Evolutionary conservation across 2,113 vertebrate species (phyloP), one percentile per base, ranked within the genome.

Genomic region (Albula goreensis): DNA sequence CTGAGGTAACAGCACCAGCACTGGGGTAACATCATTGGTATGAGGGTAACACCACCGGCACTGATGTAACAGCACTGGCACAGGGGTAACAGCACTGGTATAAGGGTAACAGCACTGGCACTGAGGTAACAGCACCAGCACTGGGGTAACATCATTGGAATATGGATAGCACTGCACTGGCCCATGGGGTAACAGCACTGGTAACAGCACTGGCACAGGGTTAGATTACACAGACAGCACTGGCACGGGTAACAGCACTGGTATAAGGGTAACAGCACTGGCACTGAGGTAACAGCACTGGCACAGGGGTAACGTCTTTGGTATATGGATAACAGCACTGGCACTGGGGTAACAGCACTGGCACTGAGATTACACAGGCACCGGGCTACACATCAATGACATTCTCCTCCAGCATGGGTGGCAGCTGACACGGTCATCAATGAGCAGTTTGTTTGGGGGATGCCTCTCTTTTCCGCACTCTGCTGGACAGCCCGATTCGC

Each of bases 381-480:
- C 31, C 31, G 31, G 19, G 5, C 60, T 48, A 91, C 92, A 92
- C 86, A 98, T 97, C 98, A 57, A 97, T 0, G 66, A 93, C 70
- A 12, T 91, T 93, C 89, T 97, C 94, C 0, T 92, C 91, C 56
- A 92, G 6, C 5, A 15, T 0, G 0, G 92, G 88, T 0, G 96
- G 94, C 48, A 99, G 92, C 70, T 93, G 96, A 87, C 84, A n/a
- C n/a, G n/a, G n/a, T n/a, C n/a, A n/a, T n/a, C n/a, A n/a, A n/a
- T n/a, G n/a, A n/a, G n/a, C 13, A 97, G 94, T 83, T 94, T 96
- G 85, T n/a, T n/a, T 99, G 92, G 57, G 95, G 93, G 86, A 99
- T 88, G 89, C 94, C 92, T 5, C 93, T 97, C 89, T 93, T 96
- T n/a, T 87, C 85, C 85, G 98, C 98, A 89, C 95, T 88, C 89